Conservation (phyloP, 2,113 vertebrate genomes). For the Chaenogobius annularis region DNA sequence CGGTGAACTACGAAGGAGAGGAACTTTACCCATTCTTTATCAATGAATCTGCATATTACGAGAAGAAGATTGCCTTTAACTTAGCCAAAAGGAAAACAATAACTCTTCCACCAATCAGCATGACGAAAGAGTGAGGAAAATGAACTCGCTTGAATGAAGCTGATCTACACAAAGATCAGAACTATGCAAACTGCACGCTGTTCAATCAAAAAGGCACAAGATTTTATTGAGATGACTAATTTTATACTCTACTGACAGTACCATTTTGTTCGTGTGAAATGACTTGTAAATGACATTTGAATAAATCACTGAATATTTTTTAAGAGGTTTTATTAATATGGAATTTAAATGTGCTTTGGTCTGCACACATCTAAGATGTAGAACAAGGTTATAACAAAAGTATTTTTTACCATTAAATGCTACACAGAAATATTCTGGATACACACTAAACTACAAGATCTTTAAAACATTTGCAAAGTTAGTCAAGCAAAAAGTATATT, state of each 20-base stretch:
- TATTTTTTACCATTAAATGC: background rate
- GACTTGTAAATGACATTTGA: background rate
- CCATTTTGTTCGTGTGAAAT: background rate
- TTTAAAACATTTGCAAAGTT: conserved; percentile 29
- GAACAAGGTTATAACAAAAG: background rate
- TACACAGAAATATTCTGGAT: too few species aligned
- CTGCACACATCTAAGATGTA: background rate
- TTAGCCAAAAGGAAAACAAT: conserved; percentile 56
- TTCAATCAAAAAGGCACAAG: background rate
- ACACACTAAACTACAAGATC: conserved; percentile 3
- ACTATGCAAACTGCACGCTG: background rate
- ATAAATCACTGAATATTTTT: background rate
- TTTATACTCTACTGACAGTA: background rate
- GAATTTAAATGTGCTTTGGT: conserved; percentile 35
- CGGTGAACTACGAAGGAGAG: conserved; percentile 60
- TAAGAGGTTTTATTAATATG: conserved; percentile 19
- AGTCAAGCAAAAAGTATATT: conserved; percentile 12
- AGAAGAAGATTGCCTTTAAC: conserved; percentile 76
- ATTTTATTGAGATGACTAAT: background rate
- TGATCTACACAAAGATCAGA: background rate
- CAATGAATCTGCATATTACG: conserved; percentile 80
- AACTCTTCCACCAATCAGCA: conserved; percentile 58
- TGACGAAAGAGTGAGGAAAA: conserved; percentile 41
- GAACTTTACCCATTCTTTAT: conserved; percentile 74
- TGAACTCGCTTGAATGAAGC: background rate